Evolutionary conservation across 2,888 invertebrate species (phyloP).

Genomic region (Hemithea aestivaria): DNA sequence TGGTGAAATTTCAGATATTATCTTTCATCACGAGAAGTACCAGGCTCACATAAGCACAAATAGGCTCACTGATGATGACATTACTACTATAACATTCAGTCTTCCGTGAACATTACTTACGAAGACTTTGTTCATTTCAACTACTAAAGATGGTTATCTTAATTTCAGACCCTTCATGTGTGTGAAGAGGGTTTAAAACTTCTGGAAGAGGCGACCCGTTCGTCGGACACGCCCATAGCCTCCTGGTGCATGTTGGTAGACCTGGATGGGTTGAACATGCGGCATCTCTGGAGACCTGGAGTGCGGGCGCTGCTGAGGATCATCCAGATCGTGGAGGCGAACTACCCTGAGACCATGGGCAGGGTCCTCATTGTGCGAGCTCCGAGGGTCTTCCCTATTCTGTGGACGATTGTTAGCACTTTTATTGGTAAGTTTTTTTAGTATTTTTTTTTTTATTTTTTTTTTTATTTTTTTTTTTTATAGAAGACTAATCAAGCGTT

Average conservation of each 20-base stretch:
- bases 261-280: slow-evolving; percentile 95
- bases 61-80: too few species aligned
- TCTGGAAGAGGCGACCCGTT: slow-evolving; percentile 91
- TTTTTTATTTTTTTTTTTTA: background rate
- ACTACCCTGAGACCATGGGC: slow-evolving; percentile 97
- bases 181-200: slow-evolving; percentile 94
- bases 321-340: slow-evolving; percentile 89
- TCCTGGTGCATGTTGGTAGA: slow-evolving; percentile 95
- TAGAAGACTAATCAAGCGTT: too few species aligned
- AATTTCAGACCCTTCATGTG: slow-evolving; percentile 85
- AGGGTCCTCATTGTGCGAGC: slow-evolving; percentile 93
- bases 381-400: slow-evolving; percentile 95
- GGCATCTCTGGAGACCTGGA: slow-evolving; percentile 96
- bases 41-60: too few species aligned
- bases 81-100: too few species aligned
- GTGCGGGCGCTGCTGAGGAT: slow-evolving; percentile 84
- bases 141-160: too few species aligned
- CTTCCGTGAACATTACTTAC: too few species aligned
- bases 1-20: too few species aligned
- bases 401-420: slow-evolving; percentile 96
- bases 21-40: too few species aligned
- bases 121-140: too few species aligned
- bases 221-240: slow-evolving; percentile 89
- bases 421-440: slow-evolving; percentile 92
- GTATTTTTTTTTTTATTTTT: slow-evolving; percentile 8